Conservation (phyloP, 2,797 vertebrate genomes). For the Pangasius djambal region DNA sequence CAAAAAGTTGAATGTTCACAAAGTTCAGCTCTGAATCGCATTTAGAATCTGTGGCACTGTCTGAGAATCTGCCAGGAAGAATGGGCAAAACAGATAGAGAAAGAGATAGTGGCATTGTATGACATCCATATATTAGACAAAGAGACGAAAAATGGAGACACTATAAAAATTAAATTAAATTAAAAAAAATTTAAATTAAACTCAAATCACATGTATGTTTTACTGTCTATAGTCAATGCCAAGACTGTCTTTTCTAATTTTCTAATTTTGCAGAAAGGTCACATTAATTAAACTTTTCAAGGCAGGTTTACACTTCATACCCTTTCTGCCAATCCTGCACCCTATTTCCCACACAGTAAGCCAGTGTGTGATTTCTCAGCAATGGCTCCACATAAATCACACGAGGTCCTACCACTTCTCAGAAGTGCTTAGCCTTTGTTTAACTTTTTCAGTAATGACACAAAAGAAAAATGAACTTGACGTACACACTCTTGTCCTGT, state of each 20-base stretch:
- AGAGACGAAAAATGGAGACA: not conserved
- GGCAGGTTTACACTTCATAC: not conserved
- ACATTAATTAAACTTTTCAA: not conserved
- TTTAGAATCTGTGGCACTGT: not conserved
- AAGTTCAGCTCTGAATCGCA: not conserved
- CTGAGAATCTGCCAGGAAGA: not conserved
- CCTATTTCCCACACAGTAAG: not conserved
- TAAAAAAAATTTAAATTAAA: not conserved
- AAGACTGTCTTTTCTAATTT: not conserved
- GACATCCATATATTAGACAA: not conserved
- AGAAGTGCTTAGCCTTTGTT: not conserved
- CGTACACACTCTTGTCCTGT: too few relatives aligned
- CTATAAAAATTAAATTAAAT: too few relatives aligned
- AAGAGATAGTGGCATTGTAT: not conserved
- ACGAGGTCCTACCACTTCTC: not conserved
- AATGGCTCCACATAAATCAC: slow-evolving; percentile 13
- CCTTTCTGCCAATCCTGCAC: not conserved
- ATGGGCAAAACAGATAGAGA: not conserved
- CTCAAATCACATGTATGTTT: not conserved
- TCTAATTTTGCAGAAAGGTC: not conserved
- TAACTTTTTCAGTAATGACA: not conserved
- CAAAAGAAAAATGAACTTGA: not conserved
- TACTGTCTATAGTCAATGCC: not conserved
- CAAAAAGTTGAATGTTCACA: not conserved
- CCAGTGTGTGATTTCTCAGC: slow-evolving; percentile 7